Evolutionary conservation across 2,888 invertebrate species (phyloP).

Genomic region (Tanaodytes sp.): DNA sequence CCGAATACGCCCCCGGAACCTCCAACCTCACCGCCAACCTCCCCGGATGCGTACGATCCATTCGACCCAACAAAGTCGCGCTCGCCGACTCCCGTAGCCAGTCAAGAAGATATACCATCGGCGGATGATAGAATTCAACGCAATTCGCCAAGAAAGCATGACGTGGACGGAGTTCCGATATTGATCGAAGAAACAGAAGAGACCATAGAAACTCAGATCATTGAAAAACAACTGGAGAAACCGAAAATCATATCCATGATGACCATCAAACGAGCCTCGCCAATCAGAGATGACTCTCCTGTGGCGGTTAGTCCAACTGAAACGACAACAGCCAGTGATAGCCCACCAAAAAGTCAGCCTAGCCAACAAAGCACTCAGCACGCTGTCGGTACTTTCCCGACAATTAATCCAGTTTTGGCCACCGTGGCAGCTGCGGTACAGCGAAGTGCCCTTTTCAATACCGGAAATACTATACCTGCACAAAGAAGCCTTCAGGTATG

Average conservation of each 20-base stretch:
- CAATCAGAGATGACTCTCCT: conserved; percentile 60
- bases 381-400: conserved; percentile 63
- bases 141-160: conserved; percentile 65
- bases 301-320: conserved; percentile 54
- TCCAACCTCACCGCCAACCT: conserved; percentile 80
- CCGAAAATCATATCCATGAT: conserved; percentile 72
- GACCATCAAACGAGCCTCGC: conserved; percentile 68
- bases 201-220: conserved; percentile 48
- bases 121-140: conserved; percentile 67
- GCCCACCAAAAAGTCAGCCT: conserved; percentile 59
- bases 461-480: conserved; percentile 58
- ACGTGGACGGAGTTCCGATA: conserved; percentile 52
- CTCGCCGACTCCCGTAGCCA: conserved; percentile 76
- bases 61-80: conserved; percentile 91
- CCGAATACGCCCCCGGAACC: conserved; percentile 83
- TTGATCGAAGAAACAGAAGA: conserved; percentile 53
- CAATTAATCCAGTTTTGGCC: conserved; percentile 70
- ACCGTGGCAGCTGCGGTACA: conserved; percentile 71
- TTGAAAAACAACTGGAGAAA: conserved; percentile 63
- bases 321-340: conserved; percentile 51
- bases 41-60: conserved; percentile 91
- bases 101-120: conserved; percentile 57
- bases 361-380: conserved; percentile 60
- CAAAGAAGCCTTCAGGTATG: conserved; percentile 68
- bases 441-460: conserved; percentile 65